These are phyloP conservation scores for Temnothorax rugatulus DNA, from an alignment of 2,888 invertebrate genomes.

Conservation along the genomic window DNA sequence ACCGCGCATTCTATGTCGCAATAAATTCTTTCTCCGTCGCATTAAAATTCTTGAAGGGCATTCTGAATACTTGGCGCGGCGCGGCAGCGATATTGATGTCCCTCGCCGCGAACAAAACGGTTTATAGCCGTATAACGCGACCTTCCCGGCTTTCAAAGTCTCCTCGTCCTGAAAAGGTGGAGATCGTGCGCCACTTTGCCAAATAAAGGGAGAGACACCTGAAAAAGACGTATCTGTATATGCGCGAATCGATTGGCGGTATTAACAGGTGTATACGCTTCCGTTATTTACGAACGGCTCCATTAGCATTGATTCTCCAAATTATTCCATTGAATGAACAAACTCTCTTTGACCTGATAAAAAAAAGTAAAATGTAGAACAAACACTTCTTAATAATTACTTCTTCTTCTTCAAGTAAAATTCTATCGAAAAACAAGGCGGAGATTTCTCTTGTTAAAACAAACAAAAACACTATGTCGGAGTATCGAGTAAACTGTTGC, in stretches of 20 bases:
- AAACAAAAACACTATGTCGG: neutral
- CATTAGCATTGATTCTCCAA: neutral
- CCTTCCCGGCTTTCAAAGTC: conserved; percentile 31
- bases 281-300: conserved; percentile 1
- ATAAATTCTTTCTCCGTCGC: conserved; percentile 83
- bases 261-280: neutral
- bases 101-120: conserved; percentile 75
- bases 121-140: conserved; percentile 38
- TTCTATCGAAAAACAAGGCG: neutral
- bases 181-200: neutral
- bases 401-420: neutral
- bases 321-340: neutral
- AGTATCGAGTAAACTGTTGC: conserved; percentile 36
- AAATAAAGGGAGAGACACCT: neutral
- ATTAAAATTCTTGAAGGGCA: conserved; percentile 84
- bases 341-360: neutral
- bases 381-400: neutral
- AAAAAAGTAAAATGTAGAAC: neutral
- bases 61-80: conserved; percentile 80
- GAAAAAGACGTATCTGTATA: neutral
- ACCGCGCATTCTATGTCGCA: conserved; percentile 83
- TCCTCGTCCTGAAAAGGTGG: neutral
- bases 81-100: conserved; percentile 78
- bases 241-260: neutral
- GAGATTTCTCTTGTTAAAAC: neutral